A percentile compares a stretch with the other conserved stretches of the same genome.
These are phyloP conservation scores for Scomber japonicus DNA, from an alignment of 2,113 vertebrate species.

Conservation along the genomic window DNA sequence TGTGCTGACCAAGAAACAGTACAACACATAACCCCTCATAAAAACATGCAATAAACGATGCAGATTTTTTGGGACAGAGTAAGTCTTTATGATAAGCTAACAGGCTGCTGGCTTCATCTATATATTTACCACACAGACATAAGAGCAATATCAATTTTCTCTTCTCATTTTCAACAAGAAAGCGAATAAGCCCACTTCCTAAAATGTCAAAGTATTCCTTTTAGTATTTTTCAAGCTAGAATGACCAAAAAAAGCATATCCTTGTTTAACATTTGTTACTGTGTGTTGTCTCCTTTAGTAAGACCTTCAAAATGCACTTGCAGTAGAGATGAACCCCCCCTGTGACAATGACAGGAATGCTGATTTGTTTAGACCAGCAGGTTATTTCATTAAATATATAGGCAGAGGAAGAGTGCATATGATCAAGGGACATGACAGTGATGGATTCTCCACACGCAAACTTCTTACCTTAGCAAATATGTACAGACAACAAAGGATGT, in stretches of 20 bases:
- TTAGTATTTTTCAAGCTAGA: neutral
- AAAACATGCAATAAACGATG: no score
- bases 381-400: slow-evolving; percentile 77
- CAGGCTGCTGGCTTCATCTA: neutral
- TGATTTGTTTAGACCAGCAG: slow-evolving; percentile 73
- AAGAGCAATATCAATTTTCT: neutral
- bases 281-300: slow-evolving; percentile 26
- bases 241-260: neutral
- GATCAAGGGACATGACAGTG: slow-evolving; percentile 68
- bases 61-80: no score
- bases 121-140: neutral
- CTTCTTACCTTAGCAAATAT: slow-evolving; percentile 37
- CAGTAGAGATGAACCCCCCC: slow-evolving; percentile 37
- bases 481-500: slow-evolving; percentile 57
- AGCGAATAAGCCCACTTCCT: neutral
- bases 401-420: slow-evolving; percentile 56
- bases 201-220: neutral
- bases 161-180: neutral
- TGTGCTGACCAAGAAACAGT: no score
- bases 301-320: slow-evolving; percentile 49
- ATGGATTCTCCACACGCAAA: slow-evolving; percentile 67
- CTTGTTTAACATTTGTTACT: neutral
- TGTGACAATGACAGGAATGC: slow-evolving; percentile 74
- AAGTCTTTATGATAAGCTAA: neutral
- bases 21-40: no score